Evolutionary conservation across 2,113 vertebrate genomes (phyloP), one percentile per base, ranked within the genome.

Genomic region (Onychostoma macrolepis): DNA sequence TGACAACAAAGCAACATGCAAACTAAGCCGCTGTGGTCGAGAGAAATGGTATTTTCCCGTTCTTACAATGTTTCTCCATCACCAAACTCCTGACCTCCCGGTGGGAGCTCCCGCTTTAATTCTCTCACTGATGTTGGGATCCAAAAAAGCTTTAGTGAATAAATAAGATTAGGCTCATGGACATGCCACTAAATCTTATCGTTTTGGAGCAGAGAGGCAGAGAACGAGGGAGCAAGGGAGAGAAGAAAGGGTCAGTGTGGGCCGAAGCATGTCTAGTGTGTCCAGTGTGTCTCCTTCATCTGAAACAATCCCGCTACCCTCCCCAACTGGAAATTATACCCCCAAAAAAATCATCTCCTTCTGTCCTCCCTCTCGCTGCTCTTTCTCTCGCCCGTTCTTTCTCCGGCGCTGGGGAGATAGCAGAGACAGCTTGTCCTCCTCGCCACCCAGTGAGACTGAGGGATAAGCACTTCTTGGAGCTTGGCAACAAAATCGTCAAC

Each of bases 121-220:
- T 94, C 92, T 93, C 89, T 85, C 45, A 87, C 90, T 93, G 91
- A 92, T 92, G 93, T 91, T 87, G 26, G 86, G 90, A 93, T 93
- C 92, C 92, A 84, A 84, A 93, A 92, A 92, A 92, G 91, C 93
- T 93, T 93, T 91, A 93, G 90, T 91, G 91, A 94, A 94, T 93
- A 94, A 95, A 95, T 92, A 94, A 93, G 94, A 93, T 94, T 94
- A 94, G 87, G 86, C 90, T 90, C 91, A 93, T 91, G 92, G 90
- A 93, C 94, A 94, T 91, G 91, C 91, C 87, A 90, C 92, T 92
- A 93, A 94, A 95, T 95, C 94, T 93, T 94, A 95, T 94, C 94
- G 88, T 93, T 92, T 90, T 93, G 90, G 88, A 87, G 90, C 78
- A 92, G 90, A 91, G 67, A 83, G 83, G 8, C 21, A 33, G 41